Evolutionary conservation across 2,797 vertebrate genomes (phyloP).

Genomic region (Peromyscus melanophrys): DNA sequence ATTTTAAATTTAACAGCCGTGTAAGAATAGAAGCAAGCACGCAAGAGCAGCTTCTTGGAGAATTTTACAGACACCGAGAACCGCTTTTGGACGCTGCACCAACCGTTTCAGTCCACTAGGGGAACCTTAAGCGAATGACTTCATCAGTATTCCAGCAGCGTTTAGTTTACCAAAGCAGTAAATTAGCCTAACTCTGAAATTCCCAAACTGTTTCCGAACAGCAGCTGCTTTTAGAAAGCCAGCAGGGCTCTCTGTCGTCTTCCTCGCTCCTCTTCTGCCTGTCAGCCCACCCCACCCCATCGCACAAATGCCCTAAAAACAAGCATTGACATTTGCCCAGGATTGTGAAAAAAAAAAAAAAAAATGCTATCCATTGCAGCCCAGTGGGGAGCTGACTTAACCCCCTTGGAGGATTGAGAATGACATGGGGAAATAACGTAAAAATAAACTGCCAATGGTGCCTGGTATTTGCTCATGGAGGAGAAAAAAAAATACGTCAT

Average conservation of each 20-base stretch:
- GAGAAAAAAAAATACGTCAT: neutral
- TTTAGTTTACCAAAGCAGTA: constrained; percentile 70
- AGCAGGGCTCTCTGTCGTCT: constrained; percentile 30
- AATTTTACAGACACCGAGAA: constrained; percentile 22
- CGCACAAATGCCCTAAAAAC: constrained; percentile 20
- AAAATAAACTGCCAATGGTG: neutral
- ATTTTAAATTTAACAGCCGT: constrained; percentile 18
- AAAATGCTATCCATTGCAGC: neutral
- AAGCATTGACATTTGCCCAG: constrained; percentile 29
- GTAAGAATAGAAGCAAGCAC: neutral
- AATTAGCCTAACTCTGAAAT: constrained; percentile 71
- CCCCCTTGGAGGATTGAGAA: neutral
- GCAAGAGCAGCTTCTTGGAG: constrained; percentile 7
- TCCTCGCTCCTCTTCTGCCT: neutral
- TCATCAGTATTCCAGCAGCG: constrained; percentile 13
- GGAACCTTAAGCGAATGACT: constrained; percentile 71
- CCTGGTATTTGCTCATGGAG: neutral
- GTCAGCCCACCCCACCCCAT: neutral
- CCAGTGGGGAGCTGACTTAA: neutral
- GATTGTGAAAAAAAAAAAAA: constrained; percentile 67
- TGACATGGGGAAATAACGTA: neutral
- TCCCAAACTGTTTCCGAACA: constrained; percentile 60
- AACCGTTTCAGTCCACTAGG: constrained; percentile 61
- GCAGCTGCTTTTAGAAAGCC: neutral
- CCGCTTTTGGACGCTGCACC: constrained; percentile 32